Percentiles rank a stretch among this genome's conserved stretches.
These are phyloP conservation scores for Coreoperca whiteheadi DNA, from an alignment of 2,113 vertebrate species.

Conservation along the genomic window DNA sequence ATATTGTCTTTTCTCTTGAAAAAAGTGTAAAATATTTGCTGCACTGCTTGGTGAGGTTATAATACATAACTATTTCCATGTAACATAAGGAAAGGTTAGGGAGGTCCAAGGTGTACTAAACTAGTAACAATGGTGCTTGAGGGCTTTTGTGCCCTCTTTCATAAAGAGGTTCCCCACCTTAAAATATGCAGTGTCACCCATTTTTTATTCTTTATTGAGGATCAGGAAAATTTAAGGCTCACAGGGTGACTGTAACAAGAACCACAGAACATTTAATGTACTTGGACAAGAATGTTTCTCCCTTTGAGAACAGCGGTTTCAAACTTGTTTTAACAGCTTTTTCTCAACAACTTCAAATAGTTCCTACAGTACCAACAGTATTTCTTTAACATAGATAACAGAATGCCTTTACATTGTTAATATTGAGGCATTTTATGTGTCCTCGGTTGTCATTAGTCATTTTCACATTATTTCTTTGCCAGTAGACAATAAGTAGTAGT, in stretches of 20 bases:
- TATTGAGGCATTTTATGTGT: constrained; percentile 45
- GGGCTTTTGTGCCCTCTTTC: constrained; percentile 66
- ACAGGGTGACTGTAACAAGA: constrained; percentile 73
- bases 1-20: constrained; percentile 62
- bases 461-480: constrained; percentile 62
- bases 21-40: constrained; percentile 66
- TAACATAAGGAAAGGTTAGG: constrained; percentile 71
- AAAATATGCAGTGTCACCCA: constrained; percentile 54
- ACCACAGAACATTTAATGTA: constrained; percentile 70
- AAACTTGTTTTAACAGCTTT: constrained; percentile 22
- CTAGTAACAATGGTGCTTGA: constrained; percentile 69
- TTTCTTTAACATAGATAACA: constrained; percentile 54
- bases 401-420: constrained; percentile 56
- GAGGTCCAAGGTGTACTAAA: constrained; percentile 76
- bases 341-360: constrained; percentile 43
- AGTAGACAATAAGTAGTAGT: constrained; percentile 61
- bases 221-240: constrained; percentile 65
- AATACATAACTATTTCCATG: constrained; percentile 66
- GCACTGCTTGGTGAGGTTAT: constrained; percentile 62
- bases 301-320: constrained; percentile 30
- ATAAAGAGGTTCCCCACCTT: constrained; percentile 33
- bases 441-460: constrained; percentile 42
- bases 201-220: constrained; percentile 40
- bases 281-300: constrained; percentile 37
- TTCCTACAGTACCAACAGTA: constrained; percentile 59